Evolutionary conservation across 1,140 invertebrate species (phyloP).

Genomic region (Metopolophium dirhodum): DNA sequence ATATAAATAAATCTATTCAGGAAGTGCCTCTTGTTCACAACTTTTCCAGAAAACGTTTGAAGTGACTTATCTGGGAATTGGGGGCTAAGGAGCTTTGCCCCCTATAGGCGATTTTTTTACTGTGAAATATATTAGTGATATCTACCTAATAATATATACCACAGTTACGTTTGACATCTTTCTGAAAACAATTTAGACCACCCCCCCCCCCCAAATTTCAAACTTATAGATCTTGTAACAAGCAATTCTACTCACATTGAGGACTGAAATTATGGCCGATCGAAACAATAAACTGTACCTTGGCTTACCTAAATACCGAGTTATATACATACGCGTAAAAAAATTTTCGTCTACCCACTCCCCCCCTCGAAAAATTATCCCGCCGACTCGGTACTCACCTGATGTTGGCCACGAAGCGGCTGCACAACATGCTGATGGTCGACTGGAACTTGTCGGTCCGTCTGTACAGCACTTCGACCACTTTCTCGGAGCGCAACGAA

Average conservation of each 20-base stretch:
- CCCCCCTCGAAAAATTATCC: no score
- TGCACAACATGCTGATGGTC: not conserved
- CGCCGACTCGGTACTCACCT: not conserved
- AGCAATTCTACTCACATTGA: no score
- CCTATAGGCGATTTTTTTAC: not conserved
- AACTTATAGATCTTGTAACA: no score
- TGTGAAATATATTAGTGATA: not conserved
- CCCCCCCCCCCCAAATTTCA: no score
- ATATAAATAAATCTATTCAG: not conserved
- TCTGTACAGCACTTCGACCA: conserved; percentile 24
- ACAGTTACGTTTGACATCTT: not conserved
- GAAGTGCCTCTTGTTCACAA: not conserved
- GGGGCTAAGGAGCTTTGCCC: no score
- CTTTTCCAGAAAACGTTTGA: not conserved
- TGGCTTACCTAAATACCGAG: no score
- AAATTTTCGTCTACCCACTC: no score
- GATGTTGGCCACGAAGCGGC: not conserved
- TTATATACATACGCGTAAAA: no score
- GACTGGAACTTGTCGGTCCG: no score
- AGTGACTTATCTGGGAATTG: not conserved
- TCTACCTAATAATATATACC: not conserved
- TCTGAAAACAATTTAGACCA: not conserved
- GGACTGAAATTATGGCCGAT: no score
- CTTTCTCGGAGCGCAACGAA: not conserved
- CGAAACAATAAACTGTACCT: no score